These are phyloP conservation scores for Trichogramma pretiosum DNA, from an alignment of 1,140 invertebrate genomes.

Conservation along the genomic window DNA sequence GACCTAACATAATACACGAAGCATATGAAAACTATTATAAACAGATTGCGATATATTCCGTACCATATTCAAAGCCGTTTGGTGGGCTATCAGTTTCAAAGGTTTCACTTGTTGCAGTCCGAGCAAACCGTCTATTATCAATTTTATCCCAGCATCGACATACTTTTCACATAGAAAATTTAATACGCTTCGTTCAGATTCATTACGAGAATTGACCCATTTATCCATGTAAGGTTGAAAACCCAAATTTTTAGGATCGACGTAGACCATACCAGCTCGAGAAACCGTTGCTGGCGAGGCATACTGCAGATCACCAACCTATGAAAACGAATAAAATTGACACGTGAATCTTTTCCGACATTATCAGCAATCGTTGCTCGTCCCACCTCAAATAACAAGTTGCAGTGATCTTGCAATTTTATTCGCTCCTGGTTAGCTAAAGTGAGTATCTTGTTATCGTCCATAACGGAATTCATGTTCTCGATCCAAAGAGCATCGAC, in stretches of 20 bases:
- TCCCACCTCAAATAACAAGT: slow-evolving; percentile 74
- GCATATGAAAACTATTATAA: slow-evolving; percentile 13
- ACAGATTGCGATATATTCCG: slow-evolving; percentile 12
- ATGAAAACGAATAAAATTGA: no score
- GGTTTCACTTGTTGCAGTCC: slow-evolving; percentile 65
- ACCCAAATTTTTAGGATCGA: slow-evolving; percentile 83
- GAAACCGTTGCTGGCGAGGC: slow-evolving; percentile 87
- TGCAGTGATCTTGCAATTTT: slow-evolving; percentile 69
- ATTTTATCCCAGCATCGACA: slow-evolving; percentile 57
- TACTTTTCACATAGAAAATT: slow-evolving; percentile 62
- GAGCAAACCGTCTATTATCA: slow-evolving; percentile 68
- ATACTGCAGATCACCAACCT: slow-evolving; percentile 78
- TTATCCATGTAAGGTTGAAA: slow-evolving; percentile 76
- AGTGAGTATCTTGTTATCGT: slow-evolving; percentile 83
- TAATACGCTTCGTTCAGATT: slow-evolving; percentile 50
- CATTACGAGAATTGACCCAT: slow-evolving; percentile 50
- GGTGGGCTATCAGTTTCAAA: slow-evolving; percentile 69
- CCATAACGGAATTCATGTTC: slow-evolving; percentile 95
- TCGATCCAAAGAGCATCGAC: slow-evolving; percentile 91
- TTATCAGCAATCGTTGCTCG: neutral
- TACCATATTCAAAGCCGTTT: slow-evolving; percentile 79
- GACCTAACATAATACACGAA: slow-evolving; percentile 45
- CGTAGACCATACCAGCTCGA: slow-evolving; percentile 86
- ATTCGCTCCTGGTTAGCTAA: slow-evolving; percentile 86
- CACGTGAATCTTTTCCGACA: no score